Evolutionary conservation across 2,797 vertebrate species (phyloP), one percentile per base, ranked within the genome.

Genomic region (Crocidura indochinensis): DNA sequence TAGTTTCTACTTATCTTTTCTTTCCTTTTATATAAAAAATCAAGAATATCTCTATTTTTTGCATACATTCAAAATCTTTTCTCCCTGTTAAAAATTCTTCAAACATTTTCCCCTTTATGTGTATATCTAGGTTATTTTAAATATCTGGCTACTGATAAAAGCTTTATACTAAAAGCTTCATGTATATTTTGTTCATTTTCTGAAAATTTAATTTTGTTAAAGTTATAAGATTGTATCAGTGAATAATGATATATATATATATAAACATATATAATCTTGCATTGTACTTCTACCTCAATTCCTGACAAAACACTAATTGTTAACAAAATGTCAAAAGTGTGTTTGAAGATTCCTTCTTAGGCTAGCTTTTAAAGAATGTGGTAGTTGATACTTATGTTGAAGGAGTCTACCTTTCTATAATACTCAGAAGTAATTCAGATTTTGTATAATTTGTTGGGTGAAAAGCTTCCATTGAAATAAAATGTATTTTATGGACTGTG

Each of bases 71-170:
- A 76, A 79, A 46, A 83, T 78, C 26, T 67, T 89, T 84, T 1
- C 1, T 38, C 3, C 2, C 78, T 87, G 22, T 26, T 65, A 73
- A 82, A 31, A 78, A 67, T 44, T 27, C 2, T 84, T 51, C 53
- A 56, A 26, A 51, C 47, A 38, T 2, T 51, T 79, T 84, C 62
- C 81, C 8, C 5, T 80, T 2, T 88, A 27, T 80, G 12, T 26
- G 0, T 49, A 2, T 88, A 72, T n/a, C 29, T 80, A 10, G 22
- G 69, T 69, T 49, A 72, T 51, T 69, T 89, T 72, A 1, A 27
- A 6, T 20, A 26, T 82, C 84, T 87, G 2, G 79, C 5, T 81
- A 47, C 4, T 81, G 89, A 82, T 76, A 56, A 84, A 90, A 88
- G 65, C 80, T 46, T 8, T 80, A 17, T 4, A 64, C 27, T 88